Evolutionary conservation across 2,888 invertebrate genomes (phyloP).

Genomic region (Catocala fraxini): DNA sequence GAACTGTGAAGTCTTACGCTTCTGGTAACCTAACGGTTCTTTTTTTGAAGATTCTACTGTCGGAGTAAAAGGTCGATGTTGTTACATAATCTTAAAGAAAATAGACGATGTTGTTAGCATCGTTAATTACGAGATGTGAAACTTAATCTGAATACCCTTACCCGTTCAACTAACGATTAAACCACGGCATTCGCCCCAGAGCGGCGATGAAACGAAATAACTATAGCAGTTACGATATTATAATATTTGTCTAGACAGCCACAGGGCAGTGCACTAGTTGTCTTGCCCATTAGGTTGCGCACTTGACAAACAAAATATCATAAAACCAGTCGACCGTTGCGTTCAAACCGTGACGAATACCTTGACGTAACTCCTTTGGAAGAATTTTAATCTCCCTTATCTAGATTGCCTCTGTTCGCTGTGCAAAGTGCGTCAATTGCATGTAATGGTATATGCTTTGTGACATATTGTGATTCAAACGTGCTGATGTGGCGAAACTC

Average conservation of each 20-base stretch:
- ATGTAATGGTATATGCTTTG: constrained; percentile 7
- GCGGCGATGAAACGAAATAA: too few species aligned
- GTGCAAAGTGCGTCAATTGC: constrained; percentile 16
- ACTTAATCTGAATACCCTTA: too few species aligned
- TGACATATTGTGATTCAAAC: not conserved
- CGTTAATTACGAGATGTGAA: too few species aligned
- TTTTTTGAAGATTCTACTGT: too few species aligned
- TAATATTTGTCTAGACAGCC: constrained; percentile 6
- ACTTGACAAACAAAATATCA: constrained; percentile 39
- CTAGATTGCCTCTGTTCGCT: constrained; percentile 32
- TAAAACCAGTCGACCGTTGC: constrained; percentile 29
- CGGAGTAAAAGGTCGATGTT: too few species aligned
- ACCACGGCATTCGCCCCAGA: too few species aligned
- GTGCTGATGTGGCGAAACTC: not conserved
- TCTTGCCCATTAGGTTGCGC: constrained; percentile 32
- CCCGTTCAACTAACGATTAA: too few species aligned
- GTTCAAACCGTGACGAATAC: constrained; percentile 21
- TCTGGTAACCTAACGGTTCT: too few species aligned
- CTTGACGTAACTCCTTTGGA: constrained; percentile 24
- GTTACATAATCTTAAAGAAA: too few species aligned
- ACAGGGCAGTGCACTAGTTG: constrained; percentile 28
- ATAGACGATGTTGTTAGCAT: too few species aligned
- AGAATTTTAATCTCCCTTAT: constrained; percentile 39
- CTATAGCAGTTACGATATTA: not conserved
- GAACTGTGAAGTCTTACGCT: too few species aligned